Conservation (phyloP, 2,113 vertebrate species). For the Neofelis nebulosa region DNA sequence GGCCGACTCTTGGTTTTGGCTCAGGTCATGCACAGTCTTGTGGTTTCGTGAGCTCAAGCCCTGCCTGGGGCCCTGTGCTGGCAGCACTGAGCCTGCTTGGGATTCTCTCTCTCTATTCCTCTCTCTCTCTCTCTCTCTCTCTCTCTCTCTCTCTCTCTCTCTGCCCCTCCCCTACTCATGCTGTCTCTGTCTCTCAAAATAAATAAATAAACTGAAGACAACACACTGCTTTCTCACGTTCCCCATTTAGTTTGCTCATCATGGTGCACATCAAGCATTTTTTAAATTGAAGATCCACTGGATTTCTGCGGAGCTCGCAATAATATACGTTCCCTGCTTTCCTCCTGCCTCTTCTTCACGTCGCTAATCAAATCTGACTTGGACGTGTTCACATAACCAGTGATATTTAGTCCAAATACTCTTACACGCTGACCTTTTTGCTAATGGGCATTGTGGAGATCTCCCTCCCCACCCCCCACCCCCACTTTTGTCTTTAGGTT, state of each 20-base stretch:
- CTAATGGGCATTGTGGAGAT: neutral
- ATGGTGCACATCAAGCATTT: neutral
- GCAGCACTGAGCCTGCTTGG: too few species aligned
- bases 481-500: constrained; percentile 61
- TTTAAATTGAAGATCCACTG: neutral
- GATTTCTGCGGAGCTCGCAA: fast-evolving
- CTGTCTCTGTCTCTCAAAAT: too few species aligned
- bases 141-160: too few species aligned
- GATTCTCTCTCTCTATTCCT: too few species aligned
- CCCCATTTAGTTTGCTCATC: neutral
- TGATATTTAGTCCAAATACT: neutral
- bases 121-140: too few species aligned
- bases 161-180: too few species aligned
- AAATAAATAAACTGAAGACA: too few species aligned
- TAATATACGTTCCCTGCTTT: neutral
- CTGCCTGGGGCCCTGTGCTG: too few species aligned
- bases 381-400: neutral
- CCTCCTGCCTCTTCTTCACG: neutral
- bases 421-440: constrained; percentile 5
- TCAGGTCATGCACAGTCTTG: too few species aligned
- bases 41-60: too few species aligned
- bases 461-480: too few species aligned
- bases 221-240: neutral
- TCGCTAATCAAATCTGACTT: neutral
- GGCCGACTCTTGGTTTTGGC: too few species aligned